Percentiles rank a stretch among this genome's conserved stretches.
Conservation (phyloP, 1,140 invertebrate genomes). For the Apis florea region DNA sequence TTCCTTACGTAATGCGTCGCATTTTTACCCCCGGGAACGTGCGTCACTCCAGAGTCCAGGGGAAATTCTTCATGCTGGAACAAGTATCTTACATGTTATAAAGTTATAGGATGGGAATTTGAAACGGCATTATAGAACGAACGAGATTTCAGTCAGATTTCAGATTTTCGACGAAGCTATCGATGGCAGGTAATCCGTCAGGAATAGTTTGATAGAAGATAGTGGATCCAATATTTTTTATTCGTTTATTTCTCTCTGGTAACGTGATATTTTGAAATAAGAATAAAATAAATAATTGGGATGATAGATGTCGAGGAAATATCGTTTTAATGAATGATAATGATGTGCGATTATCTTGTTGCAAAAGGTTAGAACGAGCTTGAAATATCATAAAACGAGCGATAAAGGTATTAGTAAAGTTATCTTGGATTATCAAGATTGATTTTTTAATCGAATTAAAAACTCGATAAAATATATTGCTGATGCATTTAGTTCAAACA, state of each 20-base stretch:
- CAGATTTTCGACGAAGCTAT: too few species aligned
- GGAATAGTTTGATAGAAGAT: too few species aligned
- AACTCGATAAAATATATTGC: neutral
- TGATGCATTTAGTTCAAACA: neutral
- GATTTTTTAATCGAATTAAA: neutral
- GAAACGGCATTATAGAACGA: neutral
- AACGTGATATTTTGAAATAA: neutral
- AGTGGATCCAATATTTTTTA: too few species aligned
- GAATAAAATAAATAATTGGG: too few species aligned
- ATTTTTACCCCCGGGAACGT: slow-evolving; percentile 59
- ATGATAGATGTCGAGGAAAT: too few species aligned
- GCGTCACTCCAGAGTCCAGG: neutral
- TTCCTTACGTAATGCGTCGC: slow-evolving; percentile 66
- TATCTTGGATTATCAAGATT: too few species aligned
- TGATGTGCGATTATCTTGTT: too few species aligned
- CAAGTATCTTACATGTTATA: too few species aligned
- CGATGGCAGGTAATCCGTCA: too few species aligned
- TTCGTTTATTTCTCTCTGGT: neutral
- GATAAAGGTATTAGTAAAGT: neutral
- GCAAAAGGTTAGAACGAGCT: neutral
- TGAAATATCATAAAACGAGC: neutral
- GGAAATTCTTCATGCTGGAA: neutral
- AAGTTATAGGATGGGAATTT: neutral
- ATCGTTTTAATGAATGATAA: too few species aligned
- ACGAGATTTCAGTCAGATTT: too few species aligned